phyloP scores from a whole-genome alignment of 2,888 invertebrate species.

The Synanthedon vespiformis region DNA sequence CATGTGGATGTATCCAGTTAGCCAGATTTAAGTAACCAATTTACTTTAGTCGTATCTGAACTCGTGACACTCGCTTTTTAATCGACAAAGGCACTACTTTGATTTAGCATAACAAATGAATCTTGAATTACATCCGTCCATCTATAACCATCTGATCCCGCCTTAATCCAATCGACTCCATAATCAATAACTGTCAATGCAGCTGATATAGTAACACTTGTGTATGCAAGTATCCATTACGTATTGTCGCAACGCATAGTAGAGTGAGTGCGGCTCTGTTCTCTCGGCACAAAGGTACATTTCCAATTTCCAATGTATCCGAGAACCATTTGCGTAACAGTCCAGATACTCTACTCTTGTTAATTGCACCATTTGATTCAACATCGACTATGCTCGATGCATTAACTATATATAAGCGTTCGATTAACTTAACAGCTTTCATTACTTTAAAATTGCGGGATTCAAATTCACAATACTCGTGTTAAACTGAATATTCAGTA shows the following conservation, averaged over 20 bases:
- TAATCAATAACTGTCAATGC: not conserved
- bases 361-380: constrained; percentile 23
- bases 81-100: too few species aligned
- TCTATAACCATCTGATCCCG: too few species aligned
- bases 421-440: not conserved
- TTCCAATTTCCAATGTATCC: constrained; percentile 21
- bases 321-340: constrained; percentile 23
- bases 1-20: too few species aligned
- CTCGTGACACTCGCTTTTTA: too few species aligned
- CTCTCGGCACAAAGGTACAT: constrained; percentile 9
- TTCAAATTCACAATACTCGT: not conserved
- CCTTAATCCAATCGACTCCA: not conserved
- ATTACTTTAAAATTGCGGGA: not conserved
- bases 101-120: too few species aligned
- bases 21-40: too few species aligned
- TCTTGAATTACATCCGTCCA: too few species aligned
- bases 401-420: constrained; percentile 6
- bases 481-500: too few species aligned
- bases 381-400: constrained; percentile 9
- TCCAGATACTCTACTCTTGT: constrained; percentile 18
- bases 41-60: too few species aligned
- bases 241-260: not conserved
- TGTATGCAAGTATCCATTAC: not conserved
- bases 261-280: not conserved
- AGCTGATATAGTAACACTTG: not conserved